Evolutionary conservation across 2,797 vertebrate genomes (phyloP), one percentile per base, ranked within the genome.

Genomic region (Sibirionetta formosa): DNA sequence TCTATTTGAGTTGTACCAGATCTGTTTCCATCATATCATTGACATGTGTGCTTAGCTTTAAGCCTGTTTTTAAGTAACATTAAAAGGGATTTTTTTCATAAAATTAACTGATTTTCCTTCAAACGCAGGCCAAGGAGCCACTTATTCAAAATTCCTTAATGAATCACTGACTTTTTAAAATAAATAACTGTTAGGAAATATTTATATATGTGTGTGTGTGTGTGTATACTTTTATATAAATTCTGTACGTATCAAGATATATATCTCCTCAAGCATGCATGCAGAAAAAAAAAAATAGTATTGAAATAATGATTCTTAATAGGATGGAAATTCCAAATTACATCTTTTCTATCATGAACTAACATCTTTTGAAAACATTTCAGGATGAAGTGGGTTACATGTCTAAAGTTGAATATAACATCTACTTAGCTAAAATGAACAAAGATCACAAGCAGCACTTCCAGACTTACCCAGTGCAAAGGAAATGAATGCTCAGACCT

Each of bases 161-260:
- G 73, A 69, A 56, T 64, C 20, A 36, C 12, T 70, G 7, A 1
- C 1, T 44, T 89, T 79, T 60, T n/a, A 64, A 29, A 7, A 23
- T 44, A 44, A 77, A 61, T 26, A 60, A 22, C 16, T 54, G 1
- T 2, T 65, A 33, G 12, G 26, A 82, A 73, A 54, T 44, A 50
- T 1, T 12, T 46, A 60, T 19, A 27, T 1, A 16, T 18, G 3
- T 35, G 4, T 38, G 23, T 1, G 14, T 1, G 14, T 15, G 3
- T 35, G 3, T 38, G 7, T 35, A 6, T 19, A 50, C 17, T 58
- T 78, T 73, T 79, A 58, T 31, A 46, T 19, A 29, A 40, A 51
- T 46, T 26, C 24, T 7, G 35, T 8, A 57, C 26, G 26, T 22
- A 50, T 29, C 18, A 56, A 65, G 5, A 22, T 14, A 6, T 84